Evolutionary conservation across 2,888 invertebrate genomes (phyloP), one percentile per base, ranked within the genome.

Genomic region (Xestia c-nigrum): DNA sequence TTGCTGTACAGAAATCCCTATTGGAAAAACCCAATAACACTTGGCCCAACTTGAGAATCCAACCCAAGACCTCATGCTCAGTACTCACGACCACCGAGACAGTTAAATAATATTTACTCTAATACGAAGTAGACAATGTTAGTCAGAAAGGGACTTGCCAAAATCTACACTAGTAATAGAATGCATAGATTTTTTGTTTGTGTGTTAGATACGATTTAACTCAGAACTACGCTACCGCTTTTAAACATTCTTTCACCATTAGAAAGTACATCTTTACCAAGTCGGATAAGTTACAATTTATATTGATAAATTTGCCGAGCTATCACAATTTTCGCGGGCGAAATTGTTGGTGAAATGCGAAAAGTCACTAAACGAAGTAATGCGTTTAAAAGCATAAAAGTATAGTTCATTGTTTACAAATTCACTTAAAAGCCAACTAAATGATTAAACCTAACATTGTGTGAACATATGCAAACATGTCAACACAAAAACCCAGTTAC

Each of bases 401-500:
- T 1, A 64, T n/a, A n/a, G 3, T 14, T 43, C 7, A 64, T 64
- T 64, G n/a, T 14, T 6, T 64, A 43, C 31, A 64, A 47, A 64
- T 43, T 31, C 19, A 38, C n/a, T 24, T 47, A 21, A 50, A 24
- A 21, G 50, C 38, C 38, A 65, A 72, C 47, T 24, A 31, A 64
- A 79, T n/a, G 10, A 64, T 38, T 47, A 67, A 50, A 24, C 21
- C 55, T 50, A 24, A 57, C 31, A 12, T 65, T 80, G 50, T 55
- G 55, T 72, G 21, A 52, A 59, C 47, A 80, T 21, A 47, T 57
- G 24, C 46, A n/a, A 21, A 65, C 14, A 59, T 59, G 46, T 14
- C 50, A 59, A 72, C 52, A 77, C 24, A 74, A 73, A 73, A 52
- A 80, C 50, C 31, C 16, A 24, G 57, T 21, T 59, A 10, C 24